Percentiles rank a stretch among this genome's conserved stretches.
Conservation (phyloP, 2,888 invertebrate genomes). For the Caenorhabditis sulstoni region DNA sequence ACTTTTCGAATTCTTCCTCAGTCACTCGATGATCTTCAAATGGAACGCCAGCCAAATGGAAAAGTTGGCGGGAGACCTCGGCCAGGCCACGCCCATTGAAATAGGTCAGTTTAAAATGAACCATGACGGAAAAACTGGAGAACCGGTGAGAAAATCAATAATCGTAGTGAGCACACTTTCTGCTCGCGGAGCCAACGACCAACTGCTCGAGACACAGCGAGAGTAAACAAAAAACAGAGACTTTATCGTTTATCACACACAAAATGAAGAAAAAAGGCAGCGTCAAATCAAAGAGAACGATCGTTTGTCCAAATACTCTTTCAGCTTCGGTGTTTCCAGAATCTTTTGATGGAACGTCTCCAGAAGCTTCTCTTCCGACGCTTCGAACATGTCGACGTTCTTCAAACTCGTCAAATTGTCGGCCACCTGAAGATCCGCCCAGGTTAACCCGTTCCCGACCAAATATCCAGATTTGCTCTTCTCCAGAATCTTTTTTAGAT, state of each 20-base stretch:
- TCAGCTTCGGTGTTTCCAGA: background rate
- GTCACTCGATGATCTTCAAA: conserved; percentile 32
- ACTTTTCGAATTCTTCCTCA: conserved; percentile 13
- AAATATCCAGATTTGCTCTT: conserved; percentile 34
- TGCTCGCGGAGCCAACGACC: background rate
- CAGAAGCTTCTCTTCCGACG: conserved; percentile 7
- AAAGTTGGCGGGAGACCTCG: conserved; percentile 23
- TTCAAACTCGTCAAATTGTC: conserved; percentile 27
- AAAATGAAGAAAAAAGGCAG: too few relatives aligned
- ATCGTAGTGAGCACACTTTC: too few relatives aligned
- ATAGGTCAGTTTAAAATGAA: conserved; percentile 21
- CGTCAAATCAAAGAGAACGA: background rate
- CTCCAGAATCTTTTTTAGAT: conserved; percentile 23
- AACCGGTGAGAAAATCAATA: background rate
- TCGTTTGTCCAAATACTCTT: background rate
- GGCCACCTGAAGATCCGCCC: conserved; percentile 45
- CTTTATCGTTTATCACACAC: too few relatives aligned
- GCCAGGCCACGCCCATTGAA: conserved; percentile 29
- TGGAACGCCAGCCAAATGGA: conserved; percentile 30
- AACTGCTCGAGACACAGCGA: too few relatives aligned
- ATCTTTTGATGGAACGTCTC: background rate
- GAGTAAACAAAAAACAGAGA: too few relatives aligned
- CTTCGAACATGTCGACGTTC: conserved; percentile 3
- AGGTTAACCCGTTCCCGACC: conserved; percentile 38
- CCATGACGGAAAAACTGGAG: background rate